A percentile compares a stretch with the other conserved stretches of the same genome.
phyloP scores from a whole-genome alignment of 2,113 vertebrate genomes.

The Noturus placidus region DNA sequence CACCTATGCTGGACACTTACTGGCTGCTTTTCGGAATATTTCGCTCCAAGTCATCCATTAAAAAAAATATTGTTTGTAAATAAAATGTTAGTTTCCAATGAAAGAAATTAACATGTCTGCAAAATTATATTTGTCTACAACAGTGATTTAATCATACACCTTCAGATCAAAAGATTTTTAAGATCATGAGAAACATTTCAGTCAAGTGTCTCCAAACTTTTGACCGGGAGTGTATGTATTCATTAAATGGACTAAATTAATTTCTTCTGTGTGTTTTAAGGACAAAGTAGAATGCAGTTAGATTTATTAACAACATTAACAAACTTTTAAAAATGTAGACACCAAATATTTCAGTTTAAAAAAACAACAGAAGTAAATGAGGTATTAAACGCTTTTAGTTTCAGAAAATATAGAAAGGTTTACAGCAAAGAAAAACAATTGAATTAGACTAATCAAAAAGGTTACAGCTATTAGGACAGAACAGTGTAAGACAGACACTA shows the following conservation, averaged over 20 bases:
- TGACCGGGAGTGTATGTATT: not conserved
- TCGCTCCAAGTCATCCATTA: no score
- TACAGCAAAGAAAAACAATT: not conserved
- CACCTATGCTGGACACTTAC: no score
- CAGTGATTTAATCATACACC: no score
- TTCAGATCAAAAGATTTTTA: no score
- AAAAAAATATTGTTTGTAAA: no score
- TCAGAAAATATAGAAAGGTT: not conserved
- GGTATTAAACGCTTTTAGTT: constrained; percentile 9
- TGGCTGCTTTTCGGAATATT: no score
- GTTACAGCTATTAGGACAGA: not conserved
- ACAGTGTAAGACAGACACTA: constrained; percentile 13
- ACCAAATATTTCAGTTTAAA: not conserved
- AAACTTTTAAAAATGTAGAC: not conserved
- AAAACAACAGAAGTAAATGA: not conserved
- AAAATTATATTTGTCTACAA: no score
- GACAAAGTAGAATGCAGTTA: not conserved
- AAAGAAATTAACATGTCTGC: no score
- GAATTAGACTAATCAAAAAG: not conserved
- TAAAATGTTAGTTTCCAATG: no score
- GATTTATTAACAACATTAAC: constrained; percentile 16
- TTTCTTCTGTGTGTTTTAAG: not conserved
- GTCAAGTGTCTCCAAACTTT: no score
- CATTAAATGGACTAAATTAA: not conserved
- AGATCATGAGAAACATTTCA: no score